Conservation (phyloP, 1,140 invertebrate species). For the Cherax quadricarinatus region DNA sequence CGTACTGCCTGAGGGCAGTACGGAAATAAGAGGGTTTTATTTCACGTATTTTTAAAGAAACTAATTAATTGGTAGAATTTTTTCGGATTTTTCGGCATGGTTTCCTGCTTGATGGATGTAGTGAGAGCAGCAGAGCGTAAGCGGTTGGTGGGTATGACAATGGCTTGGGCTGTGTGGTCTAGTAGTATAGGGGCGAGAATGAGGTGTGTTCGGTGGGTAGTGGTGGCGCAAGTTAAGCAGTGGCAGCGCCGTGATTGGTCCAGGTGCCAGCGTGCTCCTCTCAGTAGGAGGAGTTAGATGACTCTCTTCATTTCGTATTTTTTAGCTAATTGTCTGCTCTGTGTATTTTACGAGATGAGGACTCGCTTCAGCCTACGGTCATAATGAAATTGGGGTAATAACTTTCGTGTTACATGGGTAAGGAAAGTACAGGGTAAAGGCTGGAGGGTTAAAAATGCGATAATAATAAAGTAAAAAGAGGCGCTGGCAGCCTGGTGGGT, state of each 20-base stretch:
- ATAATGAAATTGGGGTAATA: too few species aligned
- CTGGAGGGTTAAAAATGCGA: too few species aligned
- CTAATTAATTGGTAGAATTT: neutral
- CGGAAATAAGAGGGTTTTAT: too few species aligned
- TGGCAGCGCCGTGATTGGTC: neutral
- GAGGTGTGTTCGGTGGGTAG: neutral
- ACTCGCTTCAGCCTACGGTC: too few species aligned
- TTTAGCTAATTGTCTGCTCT: neutral
- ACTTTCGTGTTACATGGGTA: too few species aligned
- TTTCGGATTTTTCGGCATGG: neutral
- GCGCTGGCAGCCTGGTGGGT: neutral
- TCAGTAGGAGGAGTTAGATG: neutral
- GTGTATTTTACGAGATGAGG: neutral
- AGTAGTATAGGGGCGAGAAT: neutral
- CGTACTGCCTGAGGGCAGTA: too few species aligned
- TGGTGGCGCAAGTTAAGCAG: neutral
- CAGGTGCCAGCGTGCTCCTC: neutral
- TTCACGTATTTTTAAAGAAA: neutral
- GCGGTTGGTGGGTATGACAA: neutral
- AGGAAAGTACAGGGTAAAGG: too few species aligned
- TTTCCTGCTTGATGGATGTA: neutral
- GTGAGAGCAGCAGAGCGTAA: neutral
- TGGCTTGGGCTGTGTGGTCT: neutral
- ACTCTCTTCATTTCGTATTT: neutral
- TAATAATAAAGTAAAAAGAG: neutral